Percentiles rank a stretch among this genome's conserved stretches.
Evolutionary conservation across 2,888 invertebrate genomes (phyloP).

Genomic region (Amiota communis): DNA sequence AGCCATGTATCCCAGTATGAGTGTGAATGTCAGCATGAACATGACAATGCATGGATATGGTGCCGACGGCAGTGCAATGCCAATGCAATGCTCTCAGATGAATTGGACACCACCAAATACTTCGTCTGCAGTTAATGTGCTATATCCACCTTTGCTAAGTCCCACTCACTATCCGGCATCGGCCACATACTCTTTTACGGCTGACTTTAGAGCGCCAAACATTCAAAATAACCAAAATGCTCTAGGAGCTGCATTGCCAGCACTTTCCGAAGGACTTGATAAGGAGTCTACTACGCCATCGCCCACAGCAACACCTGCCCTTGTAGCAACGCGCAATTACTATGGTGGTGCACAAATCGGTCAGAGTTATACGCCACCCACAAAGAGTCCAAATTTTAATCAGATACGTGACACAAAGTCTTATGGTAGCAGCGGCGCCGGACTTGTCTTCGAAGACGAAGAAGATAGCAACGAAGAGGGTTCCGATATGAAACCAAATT

Average conservation of each 20-base stretch:
- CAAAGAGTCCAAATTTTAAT: conserved; percentile 70
- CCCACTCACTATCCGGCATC: conserved; percentile 80
- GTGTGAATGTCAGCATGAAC: conserved; percentile 95
- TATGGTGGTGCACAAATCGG: conserved; percentile 69
- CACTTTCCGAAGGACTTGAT: conserved; percentile 54
- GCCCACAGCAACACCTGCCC: conserved; percentile 48
- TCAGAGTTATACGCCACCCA: conserved; percentile 68
- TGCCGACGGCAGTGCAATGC: conserved; percentile 68
- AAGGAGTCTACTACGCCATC: conserved; percentile 67
- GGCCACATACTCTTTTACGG: conserved; percentile 87
- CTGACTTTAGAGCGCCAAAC: conserved; percentile 81
- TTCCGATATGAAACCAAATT: conserved; percentile 83
- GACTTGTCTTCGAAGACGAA: conserved; percentile 77
- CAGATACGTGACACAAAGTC: conserved; percentile 59
- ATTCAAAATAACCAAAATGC: conserved; percentile 62
- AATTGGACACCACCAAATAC: conserved; percentile 83
- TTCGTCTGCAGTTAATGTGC: conserved; percentile 78
- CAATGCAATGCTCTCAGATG: conserved; percentile 80
- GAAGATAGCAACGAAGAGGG: conserved; percentile 77
- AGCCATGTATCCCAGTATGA: conserved; percentile 91
- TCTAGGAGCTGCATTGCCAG: conserved; percentile 75
- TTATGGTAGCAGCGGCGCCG: conserved; percentile 28
- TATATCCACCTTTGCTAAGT: conserved; percentile 80
- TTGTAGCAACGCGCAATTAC: conserved; percentile 69
- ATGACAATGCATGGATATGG: conserved; percentile 94